Evolutionary conservation across 2,113 vertebrate genomes (phyloP).

Genomic region (Dicrurus megarhynchus): DNA sequence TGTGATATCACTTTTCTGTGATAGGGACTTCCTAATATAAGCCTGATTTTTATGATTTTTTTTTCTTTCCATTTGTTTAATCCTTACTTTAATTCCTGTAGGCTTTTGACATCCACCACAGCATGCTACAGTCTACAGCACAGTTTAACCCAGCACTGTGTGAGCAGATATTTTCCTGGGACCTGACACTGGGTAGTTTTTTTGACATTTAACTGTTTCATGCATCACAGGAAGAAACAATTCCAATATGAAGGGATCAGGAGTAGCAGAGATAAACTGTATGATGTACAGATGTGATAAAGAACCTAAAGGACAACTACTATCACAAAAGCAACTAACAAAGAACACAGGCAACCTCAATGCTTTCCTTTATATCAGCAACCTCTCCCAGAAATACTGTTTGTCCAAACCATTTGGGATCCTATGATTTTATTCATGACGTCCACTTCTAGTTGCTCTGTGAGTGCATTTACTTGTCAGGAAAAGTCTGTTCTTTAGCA

Average conservation of each 20-base stretch:
- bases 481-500: not conserved
- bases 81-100: not conserved
- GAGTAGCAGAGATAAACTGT: not conserved
- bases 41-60: not conserved
- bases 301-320: not conserved
- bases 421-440: not conserved
- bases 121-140: not conserved
- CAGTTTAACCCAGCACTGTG: not conserved
- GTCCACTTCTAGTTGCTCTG: not conserved
- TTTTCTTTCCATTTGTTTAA: not conserved
- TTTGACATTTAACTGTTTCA: not conserved
- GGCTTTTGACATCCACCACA: not conserved
- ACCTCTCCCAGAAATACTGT: not conserved
- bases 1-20: not conserved
- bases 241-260: not conserved
- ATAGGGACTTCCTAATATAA: not conserved
- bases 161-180: not conserved
- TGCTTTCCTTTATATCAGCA: not conserved
- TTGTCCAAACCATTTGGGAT: not conserved
- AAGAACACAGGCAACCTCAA: not conserved
- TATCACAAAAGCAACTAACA: not conserved
- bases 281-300: not conserved
- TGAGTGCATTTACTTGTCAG: not conserved
- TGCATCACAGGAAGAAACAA: not conserved
- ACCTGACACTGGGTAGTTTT: not conserved